Conservation (phyloP, 2,797 vertebrate species). For the Molossus molossus region DNA sequence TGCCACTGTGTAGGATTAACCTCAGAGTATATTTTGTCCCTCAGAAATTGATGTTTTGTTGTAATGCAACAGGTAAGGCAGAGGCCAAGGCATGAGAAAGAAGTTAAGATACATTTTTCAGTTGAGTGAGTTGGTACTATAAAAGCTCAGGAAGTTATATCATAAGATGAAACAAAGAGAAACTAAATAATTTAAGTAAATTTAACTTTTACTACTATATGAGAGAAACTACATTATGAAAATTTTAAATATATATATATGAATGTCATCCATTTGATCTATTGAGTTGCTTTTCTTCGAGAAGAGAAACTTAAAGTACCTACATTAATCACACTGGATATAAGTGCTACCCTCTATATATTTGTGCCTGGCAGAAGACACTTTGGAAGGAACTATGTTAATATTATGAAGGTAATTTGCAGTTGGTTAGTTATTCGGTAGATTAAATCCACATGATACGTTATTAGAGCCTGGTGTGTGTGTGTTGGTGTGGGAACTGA, state of each 20-base stretch:
- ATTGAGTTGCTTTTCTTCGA: conserved; percentile 35
- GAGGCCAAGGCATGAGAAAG: background rate
- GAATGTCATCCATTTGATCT: background rate
- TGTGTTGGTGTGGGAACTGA: background rate
- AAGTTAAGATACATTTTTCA: conserved; percentile 6
- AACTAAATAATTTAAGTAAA: conserved; percentile 15
- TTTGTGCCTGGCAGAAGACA: background rate
- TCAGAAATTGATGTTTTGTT: background rate
- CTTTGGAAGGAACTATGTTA: background rate
- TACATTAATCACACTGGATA: background rate
- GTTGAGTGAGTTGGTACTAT: background rate
- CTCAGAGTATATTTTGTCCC: background rate
- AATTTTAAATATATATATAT: background rate
- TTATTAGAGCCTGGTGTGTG: background rate
- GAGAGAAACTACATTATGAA: background rate
- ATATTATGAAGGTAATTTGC: background rate
- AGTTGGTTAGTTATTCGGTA: background rate
- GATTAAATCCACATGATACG: background rate
- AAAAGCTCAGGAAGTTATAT: background rate
- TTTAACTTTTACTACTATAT: conserved; percentile 13
- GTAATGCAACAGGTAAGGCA: background rate
- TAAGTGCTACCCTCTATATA: background rate
- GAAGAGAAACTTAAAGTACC: background rate
- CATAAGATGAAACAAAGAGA: background rate
- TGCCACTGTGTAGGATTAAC: background rate